phyloP scores from a whole-genome alignment of 2,888 invertebrate species.

The Tupiocoris notatus region DNA sequence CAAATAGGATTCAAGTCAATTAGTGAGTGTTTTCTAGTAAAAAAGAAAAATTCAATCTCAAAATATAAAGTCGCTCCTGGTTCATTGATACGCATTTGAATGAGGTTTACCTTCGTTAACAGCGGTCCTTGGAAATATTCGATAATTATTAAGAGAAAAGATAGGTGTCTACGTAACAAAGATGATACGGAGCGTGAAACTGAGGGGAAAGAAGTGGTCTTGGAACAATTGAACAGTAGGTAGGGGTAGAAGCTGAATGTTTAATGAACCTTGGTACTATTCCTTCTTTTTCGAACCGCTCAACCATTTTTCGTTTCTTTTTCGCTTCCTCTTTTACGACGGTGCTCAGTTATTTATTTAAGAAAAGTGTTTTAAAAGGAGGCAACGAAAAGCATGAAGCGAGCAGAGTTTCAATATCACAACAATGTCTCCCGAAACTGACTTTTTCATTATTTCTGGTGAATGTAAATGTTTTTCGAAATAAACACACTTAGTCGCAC shows the following conservation, averaged over 20 bases:
- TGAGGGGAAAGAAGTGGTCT: neutral
- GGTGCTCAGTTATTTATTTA: constrained; percentile 32
- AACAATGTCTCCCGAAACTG: constrained; percentile 17
- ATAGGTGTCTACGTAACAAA: neutral
- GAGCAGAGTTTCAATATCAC: constrained; percentile 19
- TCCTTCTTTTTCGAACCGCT: neutral
- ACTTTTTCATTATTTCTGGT: constrained; percentile 5
- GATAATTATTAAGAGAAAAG: neutral
- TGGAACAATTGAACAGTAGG: neutral
- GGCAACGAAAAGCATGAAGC: constrained; percentile 4
- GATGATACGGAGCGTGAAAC: neutral
- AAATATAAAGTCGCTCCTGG: too few relatives aligned
- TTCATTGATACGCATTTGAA: too few relatives aligned
- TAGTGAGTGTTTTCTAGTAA: too few relatives aligned
- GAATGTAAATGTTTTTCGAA: too few relatives aligned
- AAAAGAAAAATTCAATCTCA: too few relatives aligned
- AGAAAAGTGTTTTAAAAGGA: neutral
- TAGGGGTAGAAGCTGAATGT: constrained; percentile 29
- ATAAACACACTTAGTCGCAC: too few relatives aligned
- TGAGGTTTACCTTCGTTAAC: neutral
- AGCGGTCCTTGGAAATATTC: neutral
- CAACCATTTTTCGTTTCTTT: neutral
- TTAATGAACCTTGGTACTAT: constrained; percentile 31
- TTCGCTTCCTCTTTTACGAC: constrained; percentile 10
- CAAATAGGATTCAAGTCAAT: too few relatives aligned